A percentile compares a stretch with the other conserved stretches of the same genome.
phyloP scores from a whole-genome alignment of 2,888 invertebrate genomes.

The Sinelater perroti region DNA sequence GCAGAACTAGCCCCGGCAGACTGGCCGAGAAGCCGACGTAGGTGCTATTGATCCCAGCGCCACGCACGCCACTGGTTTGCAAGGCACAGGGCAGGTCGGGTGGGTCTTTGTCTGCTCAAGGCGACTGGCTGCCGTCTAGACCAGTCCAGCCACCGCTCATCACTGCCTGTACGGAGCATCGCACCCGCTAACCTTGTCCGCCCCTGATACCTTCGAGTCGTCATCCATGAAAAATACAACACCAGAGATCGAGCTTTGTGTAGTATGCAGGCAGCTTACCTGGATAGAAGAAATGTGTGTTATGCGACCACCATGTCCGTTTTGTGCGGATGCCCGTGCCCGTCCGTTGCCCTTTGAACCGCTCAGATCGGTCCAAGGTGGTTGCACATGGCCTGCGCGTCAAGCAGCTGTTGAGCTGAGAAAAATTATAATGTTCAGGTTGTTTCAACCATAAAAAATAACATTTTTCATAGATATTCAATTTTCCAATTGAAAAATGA shows the following conservation, averaged over 20 bases:
- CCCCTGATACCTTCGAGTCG: slow-evolving; percentile 34
- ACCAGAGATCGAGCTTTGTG: background rate
- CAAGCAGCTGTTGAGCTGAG: background rate
- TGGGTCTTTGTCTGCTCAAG: slow-evolving; percentile 48
- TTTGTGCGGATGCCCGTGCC: background rate
- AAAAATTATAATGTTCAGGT: too few relatives aligned
- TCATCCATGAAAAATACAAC: slow-evolving; percentile 14
- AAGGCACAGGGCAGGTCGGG: slow-evolving; percentile 43
- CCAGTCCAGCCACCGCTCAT: slow-evolving; percentile 37
- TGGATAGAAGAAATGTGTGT: background rate
- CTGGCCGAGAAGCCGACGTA: too few relatives aligned
- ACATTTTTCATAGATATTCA: too few relatives aligned
- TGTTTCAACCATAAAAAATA: too few relatives aligned
- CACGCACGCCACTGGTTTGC: slow-evolving; percentile 48
- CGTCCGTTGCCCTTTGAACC: slow-evolving; percentile 19
- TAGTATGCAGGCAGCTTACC: background rate
- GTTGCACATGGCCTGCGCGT: background rate
- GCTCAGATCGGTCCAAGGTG: too few relatives aligned
- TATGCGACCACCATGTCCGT: slow-evolving; percentile 2
- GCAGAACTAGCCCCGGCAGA: too few relatives aligned
- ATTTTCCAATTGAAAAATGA: too few relatives aligned
- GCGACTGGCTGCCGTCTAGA: slow-evolving; percentile 46
- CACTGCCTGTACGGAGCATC: slow-evolving; percentile 39
- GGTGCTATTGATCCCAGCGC: slow-evolving; percentile 43
- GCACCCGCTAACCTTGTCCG: slow-evolving; percentile 44